Percentiles rank a stretch among this genome's conserved stretches.
Conservation (phyloP, 2,113 vertebrate genomes). For the Alligator sinensis region DNA sequence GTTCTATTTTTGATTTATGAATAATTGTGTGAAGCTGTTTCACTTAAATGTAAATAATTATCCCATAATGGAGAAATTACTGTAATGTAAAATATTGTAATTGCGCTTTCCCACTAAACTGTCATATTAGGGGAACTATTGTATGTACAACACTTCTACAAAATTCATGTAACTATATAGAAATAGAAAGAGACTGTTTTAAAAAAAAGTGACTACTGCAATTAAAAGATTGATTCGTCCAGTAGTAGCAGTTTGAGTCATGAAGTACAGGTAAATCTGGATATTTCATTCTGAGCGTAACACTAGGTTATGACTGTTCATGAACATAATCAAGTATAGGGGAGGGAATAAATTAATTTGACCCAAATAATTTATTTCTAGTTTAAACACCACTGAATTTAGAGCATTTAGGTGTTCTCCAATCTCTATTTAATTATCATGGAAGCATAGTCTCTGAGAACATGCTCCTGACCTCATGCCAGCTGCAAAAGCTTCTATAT, state of each 20-base stretch:
- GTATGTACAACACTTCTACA: not conserved
- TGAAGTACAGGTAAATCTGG: not conserved
- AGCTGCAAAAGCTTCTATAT: not conserved
- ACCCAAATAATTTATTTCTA: not conserved
- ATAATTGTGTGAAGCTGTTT: no score
- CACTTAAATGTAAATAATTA: no score
- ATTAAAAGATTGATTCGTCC: not conserved
- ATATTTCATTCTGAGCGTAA: not conserved
- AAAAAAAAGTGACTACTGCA: not conserved
- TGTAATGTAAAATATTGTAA: not conserved
- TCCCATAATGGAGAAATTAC: not conserved
- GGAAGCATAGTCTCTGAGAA: fast-evolving
- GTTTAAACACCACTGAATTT: not conserved
- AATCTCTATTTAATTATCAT: not conserved
- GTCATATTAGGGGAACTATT: not conserved
- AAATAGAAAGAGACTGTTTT: not conserved
- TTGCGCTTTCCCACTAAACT: not conserved
- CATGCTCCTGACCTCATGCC: fast-evolving
- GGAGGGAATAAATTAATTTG: not conserved
- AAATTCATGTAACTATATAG: not conserved
- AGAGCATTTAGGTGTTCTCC: not conserved
- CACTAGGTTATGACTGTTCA: not conserved
- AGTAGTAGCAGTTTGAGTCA: not conserved
- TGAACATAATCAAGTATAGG: fast-evolving
- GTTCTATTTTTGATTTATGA: no score